Evolutionary conservation across 2,113 vertebrate species (phyloP).

Genomic region (Xyliphius kryptos): DNA sequence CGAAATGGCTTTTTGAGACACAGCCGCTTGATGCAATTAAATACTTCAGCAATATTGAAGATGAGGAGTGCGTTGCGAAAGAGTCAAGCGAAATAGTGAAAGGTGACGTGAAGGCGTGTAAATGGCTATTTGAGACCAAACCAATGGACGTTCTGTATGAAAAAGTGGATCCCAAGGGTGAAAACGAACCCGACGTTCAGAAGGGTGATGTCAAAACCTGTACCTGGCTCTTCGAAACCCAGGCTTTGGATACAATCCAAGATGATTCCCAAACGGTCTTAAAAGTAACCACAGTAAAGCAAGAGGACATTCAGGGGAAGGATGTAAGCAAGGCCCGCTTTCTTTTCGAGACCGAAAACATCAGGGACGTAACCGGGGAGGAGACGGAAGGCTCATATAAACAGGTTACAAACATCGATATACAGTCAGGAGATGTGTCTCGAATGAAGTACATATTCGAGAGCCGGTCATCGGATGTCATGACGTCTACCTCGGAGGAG

Average conservation of each 20-base stretch:
- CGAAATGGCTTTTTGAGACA: slow-evolving; percentile 92
- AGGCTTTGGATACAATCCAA: slow-evolving; percentile 73
- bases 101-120: slow-evolving; percentile 83
- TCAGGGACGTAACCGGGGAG: slow-evolving; percentile 72
- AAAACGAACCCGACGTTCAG: slow-evolving; percentile 56
- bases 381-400: slow-evolving; percentile 74
- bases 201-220: slow-evolving; percentile 84
- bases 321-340: slow-evolving; percentile 76
- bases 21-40: slow-evolving; percentile 85
- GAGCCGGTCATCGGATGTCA: slow-evolving; percentile 73
- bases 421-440: slow-evolving; percentile 80
- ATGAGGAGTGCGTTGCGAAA: slow-evolving; percentile 61
- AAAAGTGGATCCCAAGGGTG: slow-evolving; percentile 57
- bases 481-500: slow-evolving; percentile 76
- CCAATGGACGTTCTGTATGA: slow-evolving; percentile 84
- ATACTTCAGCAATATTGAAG: slow-evolving; percentile 74
- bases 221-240: slow-evolving; percentile 86
- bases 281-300: slow-evolving; percentile 67
- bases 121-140: slow-evolving; percentile 89
- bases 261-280: slow-evolving; percentile 64
- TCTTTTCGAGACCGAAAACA: slow-evolving; percentile 83
- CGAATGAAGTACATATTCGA: slow-evolving; percentile 83
- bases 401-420: slow-evolving; percentile 70
- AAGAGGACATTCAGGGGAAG: slow-evolving; percentile 77
- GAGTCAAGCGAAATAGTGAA: slow-evolving; percentile 64